Conservation (phyloP, 1,140 invertebrate species). For the Colletes gigas region DNA sequence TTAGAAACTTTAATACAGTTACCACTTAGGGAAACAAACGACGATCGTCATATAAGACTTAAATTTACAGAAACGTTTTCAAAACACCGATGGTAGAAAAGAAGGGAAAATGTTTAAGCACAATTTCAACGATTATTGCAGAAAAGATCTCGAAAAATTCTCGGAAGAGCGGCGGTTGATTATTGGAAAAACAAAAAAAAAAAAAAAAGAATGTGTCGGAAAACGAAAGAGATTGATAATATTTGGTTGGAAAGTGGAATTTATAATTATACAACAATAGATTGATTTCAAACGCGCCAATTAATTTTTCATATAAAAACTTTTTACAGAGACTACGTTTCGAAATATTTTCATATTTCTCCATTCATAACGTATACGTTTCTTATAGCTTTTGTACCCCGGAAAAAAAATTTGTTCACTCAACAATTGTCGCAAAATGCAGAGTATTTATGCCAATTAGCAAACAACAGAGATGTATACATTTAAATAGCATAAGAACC, state of each 20-base stretch:
- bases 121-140: background rate
- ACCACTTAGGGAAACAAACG: slow-evolving; percentile 22
- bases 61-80: slow-evolving; percentile 39
- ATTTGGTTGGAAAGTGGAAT: slow-evolving; percentile 15
- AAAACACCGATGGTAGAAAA: slow-evolving; percentile 8
- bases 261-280: slow-evolving; percentile 44
- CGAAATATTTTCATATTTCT: slow-evolving; percentile 53
- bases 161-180: slow-evolving; percentile 28
- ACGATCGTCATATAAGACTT: slow-evolving; percentile 18
- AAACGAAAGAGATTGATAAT: slow-evolving; percentile 20
- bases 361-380: slow-evolving; percentile 45
- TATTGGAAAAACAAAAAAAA: slow-evolving; percentile 17
- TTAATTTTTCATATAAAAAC: slow-evolving; percentile 43
- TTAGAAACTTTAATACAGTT: slow-evolving; percentile 47
- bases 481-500: slow-evolving; percentile 79
- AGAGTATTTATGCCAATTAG: slow-evolving; percentile 80
- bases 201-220: background rate
- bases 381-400: slow-evolving; percentile 51
- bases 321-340: slow-evolving; percentile 51
- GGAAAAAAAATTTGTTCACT: slow-evolving; percentile 64
- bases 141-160: slow-evolving; percentile 8
- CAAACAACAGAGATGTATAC: slow-evolving; percentile 79
- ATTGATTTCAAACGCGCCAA: slow-evolving; percentile 45
- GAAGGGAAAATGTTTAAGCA: slow-evolving; percentile 29
- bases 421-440: slow-evolving; percentile 78